A percentile compares a stretch with the other conserved stretches of the same genome.
phyloP scores from a whole-genome alignment of 1,140 invertebrate species.

The Sycophaga agraensis region DNA sequence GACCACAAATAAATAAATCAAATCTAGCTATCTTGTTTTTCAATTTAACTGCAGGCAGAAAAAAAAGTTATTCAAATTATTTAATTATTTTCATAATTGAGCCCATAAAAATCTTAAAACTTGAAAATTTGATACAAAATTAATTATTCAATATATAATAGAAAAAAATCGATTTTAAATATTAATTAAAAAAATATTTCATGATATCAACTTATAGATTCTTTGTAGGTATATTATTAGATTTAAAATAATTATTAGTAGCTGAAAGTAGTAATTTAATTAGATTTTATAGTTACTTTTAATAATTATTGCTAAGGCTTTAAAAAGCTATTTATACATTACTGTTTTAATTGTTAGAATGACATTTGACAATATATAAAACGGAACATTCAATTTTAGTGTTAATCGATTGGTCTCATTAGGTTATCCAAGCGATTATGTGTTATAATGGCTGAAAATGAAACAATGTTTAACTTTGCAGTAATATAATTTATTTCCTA shows the following conservation, averaged over 20 bases:
- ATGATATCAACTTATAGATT: neutral
- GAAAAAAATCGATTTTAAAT: no score
- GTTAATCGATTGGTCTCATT: conserved; percentile 32
- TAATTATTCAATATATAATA: no score
- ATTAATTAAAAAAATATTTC: neutral
- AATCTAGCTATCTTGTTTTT: conserved; percentile 17
- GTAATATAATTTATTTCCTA: conserved; percentile 9
- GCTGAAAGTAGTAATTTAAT: neutral
- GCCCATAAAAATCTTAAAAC: no score
- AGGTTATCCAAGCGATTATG: conserved; percentile 13
- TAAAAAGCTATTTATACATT: no score
- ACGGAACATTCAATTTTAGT: conserved; percentile 21
- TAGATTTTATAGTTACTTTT: conserved; percentile 18
- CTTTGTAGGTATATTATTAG: neutral
- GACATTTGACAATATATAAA: conserved; percentile 22
- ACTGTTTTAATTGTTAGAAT: no score
- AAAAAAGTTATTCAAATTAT: conserved; percentile 15
- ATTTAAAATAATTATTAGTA: neutral
- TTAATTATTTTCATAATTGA: neutral
- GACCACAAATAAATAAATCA: conserved; percentile 57
- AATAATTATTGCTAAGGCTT: conserved; percentile 11
- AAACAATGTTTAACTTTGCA: neutral
- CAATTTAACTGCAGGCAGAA: conserved; percentile 17
- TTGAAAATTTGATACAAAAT: no score
- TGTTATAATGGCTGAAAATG: conserved; percentile 16